Conservation (phyloP, 1,140 invertebrate genomes). For the Drosophila kikkawai region DNA sequence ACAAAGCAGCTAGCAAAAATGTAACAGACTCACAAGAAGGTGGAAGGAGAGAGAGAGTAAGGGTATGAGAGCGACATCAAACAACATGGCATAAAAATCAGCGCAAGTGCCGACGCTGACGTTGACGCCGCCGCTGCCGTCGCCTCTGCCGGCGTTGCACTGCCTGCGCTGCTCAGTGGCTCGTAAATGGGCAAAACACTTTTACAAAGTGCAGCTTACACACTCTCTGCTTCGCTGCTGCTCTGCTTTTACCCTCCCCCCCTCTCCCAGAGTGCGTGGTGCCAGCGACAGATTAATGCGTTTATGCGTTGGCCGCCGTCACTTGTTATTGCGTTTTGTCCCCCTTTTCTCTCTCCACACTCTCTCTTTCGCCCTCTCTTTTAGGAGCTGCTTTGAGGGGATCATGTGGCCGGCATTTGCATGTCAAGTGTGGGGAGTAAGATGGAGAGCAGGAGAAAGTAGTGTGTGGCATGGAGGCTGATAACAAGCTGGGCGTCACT, state of each 20-base stretch:
- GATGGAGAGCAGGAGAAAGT: not conserved
- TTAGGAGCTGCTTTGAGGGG: slow-evolving; percentile 14
- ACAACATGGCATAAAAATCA: slow-evolving; percentile 78
- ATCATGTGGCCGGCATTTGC: slow-evolving; percentile 13
- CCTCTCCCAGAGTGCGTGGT: not conserved
- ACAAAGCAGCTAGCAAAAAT: slow-evolving; percentile 59
- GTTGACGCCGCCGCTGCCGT: not conserved
- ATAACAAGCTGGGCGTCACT: not conserved
- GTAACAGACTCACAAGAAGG: slow-evolving; percentile 27
- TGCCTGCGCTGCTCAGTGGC: slow-evolving; percentile 58
- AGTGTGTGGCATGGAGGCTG: slow-evolving; percentile 1
- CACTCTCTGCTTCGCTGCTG: slow-evolving; percentile 9
- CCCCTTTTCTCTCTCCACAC: not conserved
- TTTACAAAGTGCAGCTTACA: slow-evolving; percentile 74
- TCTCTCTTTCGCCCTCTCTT: slow-evolving; percentile 4
- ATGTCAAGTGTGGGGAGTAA: not conserved
- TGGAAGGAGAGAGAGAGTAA: no score
- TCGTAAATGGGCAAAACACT: slow-evolving; percentile 82
- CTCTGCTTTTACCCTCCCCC: not conserved
- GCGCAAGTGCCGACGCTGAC: slow-evolving; percentile 42
- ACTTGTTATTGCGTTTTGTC: slow-evolving; percentile 24
- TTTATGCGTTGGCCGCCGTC: slow-evolving; percentile 43
- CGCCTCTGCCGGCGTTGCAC: slow-evolving; percentile 31
- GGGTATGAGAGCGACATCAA: slow-evolving; percentile 57
- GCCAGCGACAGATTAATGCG: slow-evolving; percentile 42